These are phyloP conservation scores for Asobara japonica DNA, from an alignment of 1,140 invertebrate genomes.

Conservation along the genomic window DNA sequence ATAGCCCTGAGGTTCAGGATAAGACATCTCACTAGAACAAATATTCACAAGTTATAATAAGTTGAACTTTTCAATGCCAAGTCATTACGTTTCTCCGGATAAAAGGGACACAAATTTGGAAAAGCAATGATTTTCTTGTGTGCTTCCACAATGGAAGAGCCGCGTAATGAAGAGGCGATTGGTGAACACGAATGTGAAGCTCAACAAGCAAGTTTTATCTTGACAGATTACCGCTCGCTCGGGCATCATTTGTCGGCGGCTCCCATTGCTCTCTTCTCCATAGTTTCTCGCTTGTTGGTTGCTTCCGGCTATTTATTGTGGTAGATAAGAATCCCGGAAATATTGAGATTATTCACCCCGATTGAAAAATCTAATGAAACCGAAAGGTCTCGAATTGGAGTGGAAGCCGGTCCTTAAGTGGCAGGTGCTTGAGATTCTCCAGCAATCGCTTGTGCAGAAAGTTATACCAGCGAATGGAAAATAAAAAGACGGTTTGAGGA, in stretches of 20 bases:
- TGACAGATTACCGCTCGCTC: not conserved
- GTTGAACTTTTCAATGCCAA: not conserved
- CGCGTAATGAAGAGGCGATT: not conserved
- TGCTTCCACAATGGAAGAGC: too few species aligned
- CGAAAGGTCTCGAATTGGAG: not conserved
- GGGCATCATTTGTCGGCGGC: not conserved
- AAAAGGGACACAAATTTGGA: too few species aligned
- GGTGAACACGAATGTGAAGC: not conserved
- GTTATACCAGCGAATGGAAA: conserved; percentile 17
- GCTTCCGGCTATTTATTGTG: not conserved
- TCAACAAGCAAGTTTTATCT: not conserved
- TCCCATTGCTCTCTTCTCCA: not conserved
- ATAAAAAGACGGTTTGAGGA: conserved; percentile 3
- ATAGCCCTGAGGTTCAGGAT: too few species aligned
- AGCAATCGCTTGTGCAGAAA: not conserved
- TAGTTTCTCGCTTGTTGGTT: not conserved
- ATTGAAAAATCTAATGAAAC: not conserved
- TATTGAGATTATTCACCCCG: not conserved
- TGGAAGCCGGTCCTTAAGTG: not conserved
- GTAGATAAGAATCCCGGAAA: not conserved
- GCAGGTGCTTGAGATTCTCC: not conserved
- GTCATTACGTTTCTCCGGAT: too few species aligned
- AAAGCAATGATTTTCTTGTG: too few species aligned
- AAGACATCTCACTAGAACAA: too few species aligned
- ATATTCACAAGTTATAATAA: too few species aligned